Base-by-base conservation (phyloP, 2,888 invertebrate genomes). In the Danaus chrysippus region DNA sequence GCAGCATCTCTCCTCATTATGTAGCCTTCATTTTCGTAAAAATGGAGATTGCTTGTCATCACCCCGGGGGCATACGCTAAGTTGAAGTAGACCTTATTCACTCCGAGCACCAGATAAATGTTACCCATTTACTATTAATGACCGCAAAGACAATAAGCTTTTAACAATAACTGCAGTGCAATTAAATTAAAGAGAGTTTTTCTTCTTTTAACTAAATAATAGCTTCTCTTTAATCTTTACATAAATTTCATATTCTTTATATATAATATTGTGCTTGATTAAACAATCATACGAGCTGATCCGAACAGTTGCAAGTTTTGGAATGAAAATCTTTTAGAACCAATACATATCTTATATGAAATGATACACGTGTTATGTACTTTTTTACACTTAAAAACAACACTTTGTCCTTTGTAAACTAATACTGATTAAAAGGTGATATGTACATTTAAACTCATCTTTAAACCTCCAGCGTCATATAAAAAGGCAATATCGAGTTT, bases 401-500 rank as follows among this genome's bases (percentile, higher is more conserved):
- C 23, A 34, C 23, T 34, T 34, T 34, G 3, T 1, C 23, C 23
- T 34, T 34, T 34, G 23, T 34, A 34, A 34, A 34, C 23, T 34
- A 34, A 34, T 34, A 34, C 23, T 1, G 2, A 5, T 34, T 34
- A 34, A 34, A 34, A 34, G 6, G 23, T 34, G 8, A 3, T 6
- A 34, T 49, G 17, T 49, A 17, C 17, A 10, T 49, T 10, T 10
- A 8, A 15, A 17, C 49, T 60, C 34, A 44, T 54, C 42, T 10
- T 17, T 55, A 42, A 46, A 19, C 55, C 42, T 56, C n/a, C 46
- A 54, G 46, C 17, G 10, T 3, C 10, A 46, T 46, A 56, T 13
- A 42, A 17, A 34, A 13, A 46, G 55, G 46, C 49, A 49, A 54
- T 65, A 61, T 61, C 42, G 59, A 56, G 54, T 53, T 59, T 57